phyloP scores from a whole-genome alignment of 2,888 invertebrate species.

The Melanostoma scalare region DNA sequence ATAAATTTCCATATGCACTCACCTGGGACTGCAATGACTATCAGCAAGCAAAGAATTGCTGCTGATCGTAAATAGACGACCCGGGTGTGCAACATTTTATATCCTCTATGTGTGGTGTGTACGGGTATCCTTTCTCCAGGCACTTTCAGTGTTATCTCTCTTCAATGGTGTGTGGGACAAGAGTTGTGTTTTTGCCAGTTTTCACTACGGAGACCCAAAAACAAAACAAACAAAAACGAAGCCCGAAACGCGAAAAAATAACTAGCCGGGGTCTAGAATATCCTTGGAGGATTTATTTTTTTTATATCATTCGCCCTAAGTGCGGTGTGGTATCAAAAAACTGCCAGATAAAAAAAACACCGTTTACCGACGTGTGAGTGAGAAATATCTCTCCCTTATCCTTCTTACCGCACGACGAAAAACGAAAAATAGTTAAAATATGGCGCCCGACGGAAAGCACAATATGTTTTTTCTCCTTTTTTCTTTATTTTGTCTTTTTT shows the following conservation, averaged over 20 bases:
- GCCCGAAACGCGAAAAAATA: constrained; percentile 12
- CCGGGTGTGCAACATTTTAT: constrained; percentile 73
- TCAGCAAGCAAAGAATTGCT: constrained; percentile 72
- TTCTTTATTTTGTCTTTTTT: no score
- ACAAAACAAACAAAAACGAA: constrained; percentile 28
- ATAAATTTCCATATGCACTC: constrained; percentile 73
- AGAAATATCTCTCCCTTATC: constrained; percentile 56
- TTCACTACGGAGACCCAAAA: constrained; percentile 36
- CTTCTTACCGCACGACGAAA: constrained; percentile 17
- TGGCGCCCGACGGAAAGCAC: constrained; percentile 43
- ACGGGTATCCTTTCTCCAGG: constrained; percentile 5
- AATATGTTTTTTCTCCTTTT: constrained; percentile 6
- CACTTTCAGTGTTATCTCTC: constrained; percentile 59
- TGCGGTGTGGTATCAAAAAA: constrained; percentile 52
- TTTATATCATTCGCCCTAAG: constrained; percentile 50
- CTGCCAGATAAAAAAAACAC: constrained; percentile 19
- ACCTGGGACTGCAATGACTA: constrained; percentile 73
- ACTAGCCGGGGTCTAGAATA: constrained; percentile 38
- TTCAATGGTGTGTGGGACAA: constrained; percentile 11
- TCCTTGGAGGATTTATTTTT: constrained; percentile 64
- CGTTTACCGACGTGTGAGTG: constrained; percentile 39
- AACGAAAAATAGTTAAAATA: constrained; percentile 21
- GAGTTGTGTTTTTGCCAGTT: constrained; percentile 56
- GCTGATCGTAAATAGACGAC: constrained; percentile 73
- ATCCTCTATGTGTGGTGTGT: constrained; percentile 42